phyloP scores from a whole-genome alignment of 1,140 invertebrate species.

The Saxidomus purpurata region DNA sequence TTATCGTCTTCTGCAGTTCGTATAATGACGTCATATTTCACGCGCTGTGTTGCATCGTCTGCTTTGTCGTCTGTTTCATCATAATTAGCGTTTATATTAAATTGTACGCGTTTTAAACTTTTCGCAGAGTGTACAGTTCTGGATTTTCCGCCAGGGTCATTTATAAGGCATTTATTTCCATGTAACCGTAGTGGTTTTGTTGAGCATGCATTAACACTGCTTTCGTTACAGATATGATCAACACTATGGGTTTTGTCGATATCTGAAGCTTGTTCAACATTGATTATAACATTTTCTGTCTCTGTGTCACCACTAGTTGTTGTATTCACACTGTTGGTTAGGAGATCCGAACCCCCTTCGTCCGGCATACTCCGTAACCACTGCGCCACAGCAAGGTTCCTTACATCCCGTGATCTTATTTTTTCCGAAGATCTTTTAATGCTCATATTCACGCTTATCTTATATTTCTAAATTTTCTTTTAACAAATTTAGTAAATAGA shows the following conservation, averaged over 20 bases:
- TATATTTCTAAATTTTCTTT: no score
- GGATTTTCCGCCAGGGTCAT: not conserved
- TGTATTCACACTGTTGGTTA: not conserved
- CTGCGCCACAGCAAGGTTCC: not conserved
- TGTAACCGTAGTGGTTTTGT: not conserved
- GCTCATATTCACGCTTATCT: no score
- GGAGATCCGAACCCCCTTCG: not conserved
- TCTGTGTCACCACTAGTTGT: not conserved
- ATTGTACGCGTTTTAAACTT: not conserved
- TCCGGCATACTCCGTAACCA: conserved; percentile 15
- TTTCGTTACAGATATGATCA: not conserved
- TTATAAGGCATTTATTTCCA: not conserved
- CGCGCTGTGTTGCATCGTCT: not conserved
- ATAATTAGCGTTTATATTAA: not conserved
- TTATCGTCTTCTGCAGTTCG: not conserved
- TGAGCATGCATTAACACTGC: not conserved
- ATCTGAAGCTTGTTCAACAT: not conserved
- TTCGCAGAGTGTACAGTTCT: not conserved
- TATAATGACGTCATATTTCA: conserved; percentile 1
- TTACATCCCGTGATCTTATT: not conserved
- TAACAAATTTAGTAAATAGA: no score
- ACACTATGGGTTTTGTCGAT: not conserved
- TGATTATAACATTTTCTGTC: not conserved
- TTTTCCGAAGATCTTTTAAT: not conserved
- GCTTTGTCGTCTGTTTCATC: not conserved